A percentile compares a stretch with the other conserved stretches of the same genome.
phyloP scores from a whole-genome alignment of 2,888 invertebrate genomes.

The Steinernema carpocapsae region DNA sequence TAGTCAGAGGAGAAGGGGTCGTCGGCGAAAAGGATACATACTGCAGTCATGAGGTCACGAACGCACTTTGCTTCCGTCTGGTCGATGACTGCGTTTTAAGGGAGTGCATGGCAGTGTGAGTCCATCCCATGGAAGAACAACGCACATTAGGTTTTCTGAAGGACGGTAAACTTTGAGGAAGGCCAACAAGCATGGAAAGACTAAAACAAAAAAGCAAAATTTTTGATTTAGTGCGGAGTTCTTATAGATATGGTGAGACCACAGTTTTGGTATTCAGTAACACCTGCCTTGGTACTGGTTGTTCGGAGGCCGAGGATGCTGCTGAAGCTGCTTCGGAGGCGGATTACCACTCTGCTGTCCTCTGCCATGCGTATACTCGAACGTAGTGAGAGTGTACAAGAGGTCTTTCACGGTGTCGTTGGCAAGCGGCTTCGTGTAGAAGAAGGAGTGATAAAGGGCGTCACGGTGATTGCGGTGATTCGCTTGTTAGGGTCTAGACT shows the following conservation, averaged over 20 bases:
- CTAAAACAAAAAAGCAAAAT: no score
- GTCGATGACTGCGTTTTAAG: background rate
- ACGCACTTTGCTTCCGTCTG: background rate
- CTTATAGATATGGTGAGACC: background rate
- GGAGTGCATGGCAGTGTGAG: no score
- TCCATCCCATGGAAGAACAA: no score
- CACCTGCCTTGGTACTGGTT: slow-evolving; percentile 14
- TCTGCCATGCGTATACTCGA: slow-evolving; percentile 65
- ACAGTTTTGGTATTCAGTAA: background rate
- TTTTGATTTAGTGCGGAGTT: no score
- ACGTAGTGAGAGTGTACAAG: slow-evolving; percentile 43
- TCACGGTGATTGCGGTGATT: slow-evolving; percentile 86
- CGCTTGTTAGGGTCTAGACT: slow-evolving; percentile 89
- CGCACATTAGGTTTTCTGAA: no score
- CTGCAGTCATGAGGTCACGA: slow-evolving; percentile 29
- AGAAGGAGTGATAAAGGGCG: slow-evolving; percentile 89
- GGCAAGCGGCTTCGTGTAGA: slow-evolving; percentile 97
- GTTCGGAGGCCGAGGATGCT: background rate
- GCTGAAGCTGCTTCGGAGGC: slow-evolving; percentile 35
- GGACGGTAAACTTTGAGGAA: no score
- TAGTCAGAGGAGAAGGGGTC: slow-evolving; percentile 6
- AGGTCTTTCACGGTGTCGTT: slow-evolving; percentile 69
- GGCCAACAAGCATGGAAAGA: no score
- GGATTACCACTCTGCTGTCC: slow-evolving; percentile 55
- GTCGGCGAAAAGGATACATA: slow-evolving; percentile 29